Conservation (phyloP, 2,113 vertebrate species). For the Ovis canadensis region DNA sequence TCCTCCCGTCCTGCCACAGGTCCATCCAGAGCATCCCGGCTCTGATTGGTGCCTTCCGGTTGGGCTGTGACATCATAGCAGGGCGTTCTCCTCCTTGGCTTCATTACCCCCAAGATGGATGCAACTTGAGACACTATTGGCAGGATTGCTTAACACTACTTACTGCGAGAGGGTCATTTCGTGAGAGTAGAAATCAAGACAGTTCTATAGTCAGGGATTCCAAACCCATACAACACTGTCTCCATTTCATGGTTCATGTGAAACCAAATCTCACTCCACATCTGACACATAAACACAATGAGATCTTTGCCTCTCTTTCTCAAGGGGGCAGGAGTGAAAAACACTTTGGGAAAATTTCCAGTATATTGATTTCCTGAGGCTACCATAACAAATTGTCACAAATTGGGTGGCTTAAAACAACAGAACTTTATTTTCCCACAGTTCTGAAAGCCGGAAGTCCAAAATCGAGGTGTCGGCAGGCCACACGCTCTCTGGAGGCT, state of each 20-base stretch:
- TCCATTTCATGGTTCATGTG: accelerated
- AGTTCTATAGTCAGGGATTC: background rate
- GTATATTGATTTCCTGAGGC: background rate
- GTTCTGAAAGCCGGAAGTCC: background rate
- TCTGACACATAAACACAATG: background rate
- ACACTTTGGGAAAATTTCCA: background rate
- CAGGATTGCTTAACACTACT: too few species aligned
- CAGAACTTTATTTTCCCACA: too few species aligned
- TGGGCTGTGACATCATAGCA: background rate
- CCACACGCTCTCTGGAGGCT: background rate
- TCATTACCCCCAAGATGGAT: background rate
- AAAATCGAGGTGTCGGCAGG: background rate
- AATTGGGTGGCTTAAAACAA: background rate
- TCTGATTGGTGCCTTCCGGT: background rate
- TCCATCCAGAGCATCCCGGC: background rate
- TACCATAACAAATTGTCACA: background rate
- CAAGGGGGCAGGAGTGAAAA: background rate
- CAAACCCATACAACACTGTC: accelerated
- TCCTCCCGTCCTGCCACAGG: background rate
- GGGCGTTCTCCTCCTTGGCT: background rate
- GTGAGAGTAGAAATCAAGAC: background rate
- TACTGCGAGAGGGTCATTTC: accelerated
- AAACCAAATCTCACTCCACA: background rate
- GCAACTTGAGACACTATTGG: background rate
- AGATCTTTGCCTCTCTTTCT: background rate